Base-by-base conservation (phyloP, 2,113 vertebrate species). In the Daubentonia madagascariensis region DNA sequence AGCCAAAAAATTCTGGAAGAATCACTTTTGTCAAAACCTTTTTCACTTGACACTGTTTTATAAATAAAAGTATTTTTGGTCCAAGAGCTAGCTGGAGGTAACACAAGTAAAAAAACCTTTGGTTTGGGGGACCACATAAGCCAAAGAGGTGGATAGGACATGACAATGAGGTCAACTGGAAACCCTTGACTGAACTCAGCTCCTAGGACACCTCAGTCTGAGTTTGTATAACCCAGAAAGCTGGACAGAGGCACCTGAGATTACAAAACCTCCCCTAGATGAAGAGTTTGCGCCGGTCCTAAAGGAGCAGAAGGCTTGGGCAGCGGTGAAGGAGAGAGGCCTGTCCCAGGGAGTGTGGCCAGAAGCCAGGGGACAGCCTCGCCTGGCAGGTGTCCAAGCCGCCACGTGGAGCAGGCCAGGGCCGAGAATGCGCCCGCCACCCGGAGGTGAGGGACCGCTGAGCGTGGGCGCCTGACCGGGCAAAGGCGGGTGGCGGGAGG, bases 111-210 rank as follows among this genome's bases (percentile, higher is more conserved):
- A 68, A 68, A 65, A 22, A 3, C 4, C 57, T 70, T 50, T 37
- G 28, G 17, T 57, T 22, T 85, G 18, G 25, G n/a, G 32, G 1
- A n/a, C n/a, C 20, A 5, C 3, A 4, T 22, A 10, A 43, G 32
- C n/a, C 6, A 1, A 14, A 32, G 30, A 5, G 37, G 43, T 13
- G 4, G 48, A 43, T 0, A 30, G 20, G 45, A 1, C 14, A 10
- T 28, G 25, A 0, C 6, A 2, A 1, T 5, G 2, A 35, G 20
- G 12, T 22, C 8, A 3, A 2, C 37, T 14, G 73, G 3, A n/a
- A 20, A n/a, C 16, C 32, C 67, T n/a, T 18, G 35, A 16, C 35
- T n/a, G 67, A 6, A n/a, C 16, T 2, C n/a, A 11, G 63, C 32
- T 6, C 30, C 32, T 14, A 11, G 30, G 28, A 67, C 75, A 50